Base-by-base conservation (phyloP, 2,888 invertebrate species). In the Siphlonurus alternatus region DNA sequence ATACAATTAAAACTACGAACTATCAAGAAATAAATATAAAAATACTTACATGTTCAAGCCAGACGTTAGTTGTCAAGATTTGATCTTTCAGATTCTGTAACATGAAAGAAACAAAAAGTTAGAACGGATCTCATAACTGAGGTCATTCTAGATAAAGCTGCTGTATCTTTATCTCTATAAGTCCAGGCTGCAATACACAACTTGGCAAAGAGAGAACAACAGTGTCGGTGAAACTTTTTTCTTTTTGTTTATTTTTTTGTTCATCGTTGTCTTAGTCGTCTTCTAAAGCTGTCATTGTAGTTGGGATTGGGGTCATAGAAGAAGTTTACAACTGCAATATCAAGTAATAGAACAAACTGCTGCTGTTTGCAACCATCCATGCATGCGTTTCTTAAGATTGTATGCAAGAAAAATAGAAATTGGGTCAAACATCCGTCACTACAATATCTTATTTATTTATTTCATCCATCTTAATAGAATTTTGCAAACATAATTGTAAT, bases 81-180 rank as follows among this genome's bases (percentile, higher is more conserved):
- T 94, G 93, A 78, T 94, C 93, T 76, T 93, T 93, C 66, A 94
- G 80, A 78, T 94, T 93, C 93, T 94, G 85, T 25, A 87, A 86
- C 74, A 77, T 77, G 73, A 68, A 68, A 70, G 69, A 68, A 68
- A 64, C 63, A 61, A 62, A 38, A 67, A 23, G 61, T 20, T 15
- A 64, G 18, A 5, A 25, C 53, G 10, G 10, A 51, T 51, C 53
- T 51, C 53, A 51, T 15, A 51, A n/a, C 53, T 15, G n/a, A n/a
- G n/a, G 53, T 51, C 10, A 51, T 10, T 51, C 10, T 15, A 51
- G 53, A 51, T 51, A 10, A 51, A n/a, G 53, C 53, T 51, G 10
- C 53, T 51, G n/a, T n/a, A n/a, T n/a, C n/a, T n/a, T n/a, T n/a
- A n/a, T n/a, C n/a, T n/a, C n/a, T n/a, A n/a, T n/a, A n/a, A n/a